Conservation (phyloP, 1,140 invertebrate species). For the Drosophila biarmipes region DNA sequence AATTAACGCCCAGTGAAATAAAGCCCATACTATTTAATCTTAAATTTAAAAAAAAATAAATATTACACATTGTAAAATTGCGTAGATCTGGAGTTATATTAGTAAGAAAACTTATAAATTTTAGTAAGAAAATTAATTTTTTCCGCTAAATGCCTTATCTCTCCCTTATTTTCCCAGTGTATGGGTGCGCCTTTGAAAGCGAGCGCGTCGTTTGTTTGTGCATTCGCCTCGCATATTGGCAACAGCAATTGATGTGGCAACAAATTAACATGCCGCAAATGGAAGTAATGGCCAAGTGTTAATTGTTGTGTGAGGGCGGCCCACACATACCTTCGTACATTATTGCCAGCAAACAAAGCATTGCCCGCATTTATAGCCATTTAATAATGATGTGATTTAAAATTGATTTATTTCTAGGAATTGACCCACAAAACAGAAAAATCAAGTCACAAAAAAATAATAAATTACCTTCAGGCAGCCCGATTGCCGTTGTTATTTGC, state of each 20-base stretch:
- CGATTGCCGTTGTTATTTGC: conserved; percentile 50
- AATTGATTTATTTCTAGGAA: conserved; percentile 64
- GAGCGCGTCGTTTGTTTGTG: conserved; percentile 31
- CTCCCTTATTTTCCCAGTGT: not conserved
- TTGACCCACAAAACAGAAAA: conserved; percentile 44
- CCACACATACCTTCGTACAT: conserved; percentile 17
- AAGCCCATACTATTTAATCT: no score
- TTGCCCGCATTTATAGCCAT: conserved; percentile 35
- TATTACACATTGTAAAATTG: no score
- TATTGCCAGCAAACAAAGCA: conserved; percentile 15
- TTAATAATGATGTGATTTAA: conserved; percentile 70
- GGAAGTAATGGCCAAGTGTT: conserved; percentile 83
- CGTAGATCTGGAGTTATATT: no score
- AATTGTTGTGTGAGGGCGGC: conserved; percentile 73
- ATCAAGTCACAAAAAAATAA: conserved; percentile 61
- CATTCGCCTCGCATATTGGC: conserved; percentile 73
- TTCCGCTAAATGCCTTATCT: no score
- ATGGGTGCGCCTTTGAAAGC: conserved; percentile 3
- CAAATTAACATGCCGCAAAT: conserved; percentile 83
- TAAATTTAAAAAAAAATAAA: no score
- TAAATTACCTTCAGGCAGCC: conserved; percentile 59
- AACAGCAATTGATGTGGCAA: conserved; percentile 81
- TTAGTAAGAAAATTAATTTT: no score
- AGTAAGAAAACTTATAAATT: no score
- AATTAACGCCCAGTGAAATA: no score